Evolutionary conservation across 2,888 invertebrate species (phyloP).

Genomic region (Tupiocoris notatus): DNA sequence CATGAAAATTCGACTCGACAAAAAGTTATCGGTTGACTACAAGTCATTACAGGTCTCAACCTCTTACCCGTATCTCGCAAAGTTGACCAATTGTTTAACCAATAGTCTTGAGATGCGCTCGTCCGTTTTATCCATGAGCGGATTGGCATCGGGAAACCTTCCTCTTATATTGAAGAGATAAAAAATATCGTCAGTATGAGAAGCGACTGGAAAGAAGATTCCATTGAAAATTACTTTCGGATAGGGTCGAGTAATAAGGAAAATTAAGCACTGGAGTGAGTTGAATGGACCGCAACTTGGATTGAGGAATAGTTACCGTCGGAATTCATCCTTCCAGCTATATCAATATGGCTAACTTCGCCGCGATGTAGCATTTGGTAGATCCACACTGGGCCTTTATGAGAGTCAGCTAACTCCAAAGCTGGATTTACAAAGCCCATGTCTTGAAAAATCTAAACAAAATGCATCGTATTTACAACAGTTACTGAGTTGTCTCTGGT

Average conservation of each 20-base stretch:
- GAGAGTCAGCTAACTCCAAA: constrained; percentile 6
- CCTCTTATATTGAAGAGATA: constrained; percentile 2
- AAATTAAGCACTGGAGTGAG: too few relatives aligned
- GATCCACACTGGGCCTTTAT: constrained; percentile 30
- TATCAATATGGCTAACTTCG: constrained; percentile 7
- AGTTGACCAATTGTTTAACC: constrained; percentile 20
- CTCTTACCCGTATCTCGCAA: constrained; percentile 19
- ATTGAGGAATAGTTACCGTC: too few relatives aligned
- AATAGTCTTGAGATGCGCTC: constrained; percentile 1
- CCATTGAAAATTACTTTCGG: too few relatives aligned
- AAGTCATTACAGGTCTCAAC: too few relatives aligned
- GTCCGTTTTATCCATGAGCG: neutral
- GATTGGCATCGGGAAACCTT: neutral
- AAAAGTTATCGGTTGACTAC: too few relatives aligned
- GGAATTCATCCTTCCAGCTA: too few relatives aligned
- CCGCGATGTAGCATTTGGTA: constrained; percentile 22
- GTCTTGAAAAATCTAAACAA: constrained; percentile 12
- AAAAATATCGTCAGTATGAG: constrained; percentile 16
- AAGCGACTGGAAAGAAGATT: constrained; percentile 26
- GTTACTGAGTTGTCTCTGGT: too few relatives aligned
- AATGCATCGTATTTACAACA: too few relatives aligned
- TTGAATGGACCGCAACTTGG: too few relatives aligned
- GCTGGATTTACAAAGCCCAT: constrained; percentile 27
- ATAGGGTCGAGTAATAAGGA: too few relatives aligned
- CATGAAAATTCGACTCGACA: too few relatives aligned